Evolutionary conservation across 64 coral and sea anemone genomes (phyloP).

Genomic region (Montipora foliosa): DNA sequence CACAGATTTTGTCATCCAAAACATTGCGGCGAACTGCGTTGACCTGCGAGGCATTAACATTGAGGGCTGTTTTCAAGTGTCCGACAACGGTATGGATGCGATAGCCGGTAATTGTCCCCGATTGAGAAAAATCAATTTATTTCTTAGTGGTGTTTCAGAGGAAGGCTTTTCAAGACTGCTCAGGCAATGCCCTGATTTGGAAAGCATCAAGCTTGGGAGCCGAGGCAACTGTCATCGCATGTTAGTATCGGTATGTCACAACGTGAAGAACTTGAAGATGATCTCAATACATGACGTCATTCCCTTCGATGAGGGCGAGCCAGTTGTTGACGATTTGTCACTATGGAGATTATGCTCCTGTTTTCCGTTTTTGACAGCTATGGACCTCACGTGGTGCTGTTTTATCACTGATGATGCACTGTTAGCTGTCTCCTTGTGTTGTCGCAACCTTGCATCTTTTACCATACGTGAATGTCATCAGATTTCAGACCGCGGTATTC

Average conservation of each 20-base stretch:
- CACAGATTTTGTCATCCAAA: conserved; percentile 61
- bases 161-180: conserved; percentile 55
- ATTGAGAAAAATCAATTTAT: conserved; percentile 63
- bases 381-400: conserved; percentile 88
- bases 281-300: conserved; percentile 83
- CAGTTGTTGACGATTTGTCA: conserved; percentile 67
- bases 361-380: conserved; percentile 66
- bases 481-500: conserved; percentile 79
- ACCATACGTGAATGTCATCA: conserved; percentile 79
- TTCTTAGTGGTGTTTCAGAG: conserved; percentile 75
- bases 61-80: conserved; percentile 83
- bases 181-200: conserved; percentile 67
- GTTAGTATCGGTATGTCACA: conserved; percentile 62
- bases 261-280: conserved; percentile 54
- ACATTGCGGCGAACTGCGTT: conserved; percentile 56
- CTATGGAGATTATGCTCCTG: conserved; percentile 60
- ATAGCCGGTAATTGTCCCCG: conserved; percentile 56
- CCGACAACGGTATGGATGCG: conserved; percentile 53
- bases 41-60: conserved; percentile 63
- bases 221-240: conserved; percentile 81
- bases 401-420: conserved; percentile 84
- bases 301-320: conserved; percentile 82
- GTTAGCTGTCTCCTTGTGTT: conserved; percentile 55
- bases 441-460: conserved; percentile 50
- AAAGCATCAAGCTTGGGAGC: conserved; percentile 73